phyloP scores from a whole-genome alignment of 2,797 vertebrate genomes.

The Neopelma chrysocephalum region DNA sequence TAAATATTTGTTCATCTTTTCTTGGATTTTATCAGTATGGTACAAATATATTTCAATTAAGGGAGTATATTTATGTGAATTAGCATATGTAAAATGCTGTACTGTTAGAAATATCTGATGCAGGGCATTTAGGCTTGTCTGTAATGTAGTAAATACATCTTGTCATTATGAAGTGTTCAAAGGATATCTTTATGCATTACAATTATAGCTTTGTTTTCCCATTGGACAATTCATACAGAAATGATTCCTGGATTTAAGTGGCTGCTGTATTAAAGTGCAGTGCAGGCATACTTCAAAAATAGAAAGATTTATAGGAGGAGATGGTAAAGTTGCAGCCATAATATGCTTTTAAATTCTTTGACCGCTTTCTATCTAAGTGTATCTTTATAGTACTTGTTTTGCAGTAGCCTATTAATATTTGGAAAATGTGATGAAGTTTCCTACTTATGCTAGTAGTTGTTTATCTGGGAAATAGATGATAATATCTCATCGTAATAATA shows the following conservation, averaged over 20 bases:
- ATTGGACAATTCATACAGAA: neutral
- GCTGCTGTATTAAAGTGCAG: neutral
- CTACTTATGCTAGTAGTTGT: neutral
- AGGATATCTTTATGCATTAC: neutral
- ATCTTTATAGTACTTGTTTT: neutral
- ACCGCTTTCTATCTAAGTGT: neutral
- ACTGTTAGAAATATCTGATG: neutral
- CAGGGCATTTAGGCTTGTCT: neutral
- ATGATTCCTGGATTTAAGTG: neutral
- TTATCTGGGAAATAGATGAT: neutral
- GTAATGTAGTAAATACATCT: neutral
- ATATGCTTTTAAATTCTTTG: neutral
- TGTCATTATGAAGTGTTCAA: neutral
- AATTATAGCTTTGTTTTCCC: neutral
- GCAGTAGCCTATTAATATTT: neutral
- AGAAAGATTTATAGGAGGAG: neutral
- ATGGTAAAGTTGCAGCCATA: neutral
- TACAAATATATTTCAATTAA: neutral
- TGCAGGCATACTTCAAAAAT: neutral
- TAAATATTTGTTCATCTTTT: neutral
- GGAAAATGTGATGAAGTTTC: neutral
- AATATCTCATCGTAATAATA: neutral
- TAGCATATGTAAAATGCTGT: neutral
- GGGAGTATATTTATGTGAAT: neutral
- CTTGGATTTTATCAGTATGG: neutral